Evolutionary conservation across 2,797 vertebrate genomes (phyloP), one percentile per base, ranked within the genome.

Genomic region (Paratrypauchen microcephalus): DNA sequence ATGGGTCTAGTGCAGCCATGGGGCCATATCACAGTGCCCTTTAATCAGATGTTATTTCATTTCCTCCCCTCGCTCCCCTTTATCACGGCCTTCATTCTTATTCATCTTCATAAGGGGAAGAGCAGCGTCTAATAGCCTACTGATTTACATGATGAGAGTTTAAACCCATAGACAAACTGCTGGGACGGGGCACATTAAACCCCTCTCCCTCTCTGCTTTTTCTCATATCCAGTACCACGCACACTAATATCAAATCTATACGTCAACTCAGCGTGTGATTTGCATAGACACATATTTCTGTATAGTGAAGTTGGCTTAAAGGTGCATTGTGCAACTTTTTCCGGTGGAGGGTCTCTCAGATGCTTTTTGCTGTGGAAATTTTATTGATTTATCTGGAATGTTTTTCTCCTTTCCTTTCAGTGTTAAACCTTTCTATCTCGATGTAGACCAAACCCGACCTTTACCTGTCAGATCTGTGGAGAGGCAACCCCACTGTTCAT

Each of bases 101-200:
- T 89, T 90, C 74, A 80, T 90, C 82, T 87, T 87, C 84, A 87
- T 87, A 63, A 83, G 72, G 81, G 82, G 79, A 81, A 70, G 78
- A 83, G 78, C 78, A 76, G 76, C 70, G 62, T 72, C 83, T 85
- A 86, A 89, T 85, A 84, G 83, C 79, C 65, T 23, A 30, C 80
- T 84, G 79, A 88, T 89, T 86, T 90, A 86, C 85, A 89, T 87
- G 82, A 89, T 86, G 74, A 86, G 77, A 74, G 77, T 83, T 83
- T 83, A 85, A 76, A 75, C 73, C 62, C 73, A 74, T 65, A 74
- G 71, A 83, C 76, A 79, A 78, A 83, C 76, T 76, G 60, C 62
- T 56, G 54, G 39, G 77, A 73, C 60, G 70, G 64, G 59, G 71
- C 56, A 16, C 15, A 18, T 69, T 50, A 60, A 76, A 69, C 68